A percentile compares a stretch with the other conserved stretches of the same genome.
These are phyloP conservation scores for Hypena proboscidalis DNA, from an alignment of 2,888 invertebrate genomes.

Conservation along the genomic window DNA sequence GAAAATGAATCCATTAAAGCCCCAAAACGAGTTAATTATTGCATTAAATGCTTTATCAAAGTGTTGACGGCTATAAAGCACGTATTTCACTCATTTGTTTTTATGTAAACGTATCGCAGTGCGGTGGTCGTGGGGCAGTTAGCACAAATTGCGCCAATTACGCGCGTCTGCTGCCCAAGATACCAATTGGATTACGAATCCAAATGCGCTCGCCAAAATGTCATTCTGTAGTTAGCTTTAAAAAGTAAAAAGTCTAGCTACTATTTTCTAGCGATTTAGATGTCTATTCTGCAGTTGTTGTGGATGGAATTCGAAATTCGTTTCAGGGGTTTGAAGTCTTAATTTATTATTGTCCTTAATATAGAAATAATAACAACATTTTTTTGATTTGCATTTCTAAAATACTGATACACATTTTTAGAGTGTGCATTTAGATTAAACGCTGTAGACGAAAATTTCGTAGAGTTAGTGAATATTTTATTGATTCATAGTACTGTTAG, in stretches of 20 bases:
- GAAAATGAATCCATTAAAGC: background rate
- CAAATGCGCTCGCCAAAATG: conserved; percentile 52
- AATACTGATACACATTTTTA: too few relatives aligned
- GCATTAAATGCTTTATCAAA: conserved; percentile 31
- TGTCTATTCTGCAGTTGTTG: too few relatives aligned
- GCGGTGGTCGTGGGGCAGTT: conserved; percentile 60
- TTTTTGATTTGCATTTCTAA: too few relatives aligned
- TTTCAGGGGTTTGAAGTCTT: too few relatives aligned
- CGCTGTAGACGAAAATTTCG: too few relatives aligned
- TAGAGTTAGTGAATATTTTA: too few relatives aligned
- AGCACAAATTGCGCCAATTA: conserved; percentile 69
- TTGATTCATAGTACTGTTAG: too few relatives aligned
- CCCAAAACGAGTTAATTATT: conserved; percentile 16
- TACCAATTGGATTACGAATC: conserved; percentile 67
- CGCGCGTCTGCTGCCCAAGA: conserved; percentile 54
- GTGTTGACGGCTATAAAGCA: conserved; percentile 21
- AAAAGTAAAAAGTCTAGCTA: conserved; percentile 12
- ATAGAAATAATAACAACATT: too few relatives aligned
- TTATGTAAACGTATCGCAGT: conserved; percentile 42
- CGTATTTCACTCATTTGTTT: conserved; percentile 42
- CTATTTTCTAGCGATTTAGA: too few relatives aligned
- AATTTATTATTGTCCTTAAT: too few relatives aligned
- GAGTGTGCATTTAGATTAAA: too few relatives aligned
- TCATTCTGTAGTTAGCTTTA: conserved; percentile 26
- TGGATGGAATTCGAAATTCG: too few relatives aligned